Evolutionary conservation across 2,797 vertebrate species (phyloP).

Genomic region (Petrocephalus schoutedeni): DNA sequence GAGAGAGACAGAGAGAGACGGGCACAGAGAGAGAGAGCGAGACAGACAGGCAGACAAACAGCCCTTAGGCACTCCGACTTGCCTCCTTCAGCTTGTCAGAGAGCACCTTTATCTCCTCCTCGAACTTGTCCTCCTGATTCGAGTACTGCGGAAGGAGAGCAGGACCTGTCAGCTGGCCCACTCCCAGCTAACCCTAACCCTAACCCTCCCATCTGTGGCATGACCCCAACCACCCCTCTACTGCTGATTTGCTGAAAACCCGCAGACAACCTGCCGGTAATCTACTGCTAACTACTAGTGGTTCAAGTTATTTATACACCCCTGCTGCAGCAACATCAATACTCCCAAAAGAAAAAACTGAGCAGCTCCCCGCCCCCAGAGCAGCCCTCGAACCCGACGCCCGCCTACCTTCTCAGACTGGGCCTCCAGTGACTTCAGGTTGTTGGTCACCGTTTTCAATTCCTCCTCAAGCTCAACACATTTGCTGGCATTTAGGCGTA

Average conservation of each 20-base stretch:
- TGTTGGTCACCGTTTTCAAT: conserved; percentile 99
- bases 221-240: background rate
- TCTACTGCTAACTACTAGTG: background rate
- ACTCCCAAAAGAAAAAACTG: background rate
- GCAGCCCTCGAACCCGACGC: background rate
- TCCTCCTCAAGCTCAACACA: conserved; percentile 99
- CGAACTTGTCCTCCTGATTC: conserved; percentile 98
- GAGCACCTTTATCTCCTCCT: conserved; percentile 98
- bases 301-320: background rate
- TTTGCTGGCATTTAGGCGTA: conserved; percentile 86
- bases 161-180: background rate
- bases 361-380: too few relatives aligned
- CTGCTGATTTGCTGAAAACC: background rate
- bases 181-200: too few relatives aligned
- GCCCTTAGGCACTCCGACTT: conserved; percentile 45
- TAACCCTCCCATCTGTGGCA: background rate
- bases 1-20: background rate
- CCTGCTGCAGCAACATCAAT: background rate
- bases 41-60: background rate
- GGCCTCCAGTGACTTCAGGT: conserved; percentile 99
- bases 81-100: conserved; percentile 99
- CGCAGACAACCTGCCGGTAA: background rate
- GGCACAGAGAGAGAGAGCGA: background rate
- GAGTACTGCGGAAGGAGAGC: conserved; percentile 74
- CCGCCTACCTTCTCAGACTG: conserved; percentile 98